phyloP scores from a whole-genome alignment of 92 coral and sea anemone genomes.

The Palythoa grandiflora region DNA sequence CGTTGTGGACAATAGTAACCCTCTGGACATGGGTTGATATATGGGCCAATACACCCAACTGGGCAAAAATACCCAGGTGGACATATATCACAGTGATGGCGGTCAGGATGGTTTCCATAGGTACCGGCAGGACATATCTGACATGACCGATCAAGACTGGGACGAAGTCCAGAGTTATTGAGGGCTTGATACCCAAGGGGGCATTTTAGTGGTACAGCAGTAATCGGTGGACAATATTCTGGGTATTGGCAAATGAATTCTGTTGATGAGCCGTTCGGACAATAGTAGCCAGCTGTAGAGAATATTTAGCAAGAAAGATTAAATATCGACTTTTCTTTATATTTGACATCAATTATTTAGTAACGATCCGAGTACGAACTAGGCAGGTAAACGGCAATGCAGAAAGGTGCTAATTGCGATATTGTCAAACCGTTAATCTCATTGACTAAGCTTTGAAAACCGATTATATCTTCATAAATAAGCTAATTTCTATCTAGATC shows the following conservation, averaged over 20 bases:
- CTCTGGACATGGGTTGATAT: conserved; percentile 78
- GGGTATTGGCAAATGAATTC: conserved; percentile 78
- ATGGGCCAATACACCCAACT: conserved; percentile 80
- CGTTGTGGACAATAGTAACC: conserved; percentile 89
- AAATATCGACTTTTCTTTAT: background rate
- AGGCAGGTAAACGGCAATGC: too few species aligned
- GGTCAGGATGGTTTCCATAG: conserved; percentile 83
- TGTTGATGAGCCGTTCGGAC: conserved; percentile 71
- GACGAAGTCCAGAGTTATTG: conserved; percentile 72
- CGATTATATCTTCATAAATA: too few species aligned
- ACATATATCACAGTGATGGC: conserved; percentile 78
- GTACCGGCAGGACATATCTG: conserved; percentile 78
- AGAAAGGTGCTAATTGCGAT: too few species aligned
- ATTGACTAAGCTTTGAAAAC: too few species aligned
- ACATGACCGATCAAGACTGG: conserved; percentile 58
- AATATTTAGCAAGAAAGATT: background rate
- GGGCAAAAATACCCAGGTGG: conserved; percentile 96
- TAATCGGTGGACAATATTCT: conserved; percentile 84
- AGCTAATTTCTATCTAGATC: too few species aligned
- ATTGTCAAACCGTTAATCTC: too few species aligned
- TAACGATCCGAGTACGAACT: too few species aligned
- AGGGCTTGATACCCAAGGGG: conserved; percentile 82
- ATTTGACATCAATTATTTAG: background rate
- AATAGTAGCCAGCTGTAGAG: conserved; percentile 83
- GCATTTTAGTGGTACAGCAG: conserved; percentile 67